Percentiles rank a stretch among this genome's conserved stretches.
Evolutionary conservation across 2,113 vertebrate species (phyloP).

Genomic region (Tragelaphus imberbis): DNA sequence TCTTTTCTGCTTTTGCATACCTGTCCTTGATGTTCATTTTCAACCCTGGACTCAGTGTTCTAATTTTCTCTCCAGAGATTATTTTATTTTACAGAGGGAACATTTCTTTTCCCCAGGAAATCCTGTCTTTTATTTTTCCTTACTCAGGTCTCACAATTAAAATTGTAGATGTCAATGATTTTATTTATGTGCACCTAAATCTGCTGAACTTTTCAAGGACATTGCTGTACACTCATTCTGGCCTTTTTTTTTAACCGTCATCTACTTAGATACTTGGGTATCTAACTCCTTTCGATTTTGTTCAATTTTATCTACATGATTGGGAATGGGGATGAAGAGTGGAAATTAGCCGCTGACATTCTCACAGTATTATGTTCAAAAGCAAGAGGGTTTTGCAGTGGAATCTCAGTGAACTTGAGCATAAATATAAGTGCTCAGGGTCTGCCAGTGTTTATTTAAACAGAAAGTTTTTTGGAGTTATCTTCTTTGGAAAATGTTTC

Average conservation of each 20-base stretch:
- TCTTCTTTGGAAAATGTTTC: constrained; percentile 22
- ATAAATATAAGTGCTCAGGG: constrained; percentile 31
- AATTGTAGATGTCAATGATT: background rate
- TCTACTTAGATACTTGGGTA: background rate
- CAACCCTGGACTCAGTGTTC: background rate
- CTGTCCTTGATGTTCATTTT: background rate
- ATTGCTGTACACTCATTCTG: background rate
- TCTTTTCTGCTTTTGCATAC: background rate
- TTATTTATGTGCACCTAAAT: accelerated
- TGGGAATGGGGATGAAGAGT: background rate
- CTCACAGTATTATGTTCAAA: background rate
- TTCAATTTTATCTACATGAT: background rate
- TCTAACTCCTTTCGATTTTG: background rate
- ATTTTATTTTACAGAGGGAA: background rate
- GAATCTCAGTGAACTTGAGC: background rate
- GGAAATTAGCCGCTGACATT: background rate
- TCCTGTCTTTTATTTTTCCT: background rate
- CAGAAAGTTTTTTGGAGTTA: constrained; percentile 37
- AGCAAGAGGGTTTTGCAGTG: background rate
- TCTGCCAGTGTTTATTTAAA: constrained; percentile 20
- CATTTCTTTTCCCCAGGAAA: background rate
- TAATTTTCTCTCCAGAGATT: background rate
- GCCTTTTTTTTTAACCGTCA: background rate
- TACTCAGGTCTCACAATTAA: background rate
- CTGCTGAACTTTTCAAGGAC: background rate